Evolutionary conservation across 1,140 invertebrate genomes (phyloP), one percentile per base, ranked within the genome.

Genomic region (Sycophila sp.): DNA sequence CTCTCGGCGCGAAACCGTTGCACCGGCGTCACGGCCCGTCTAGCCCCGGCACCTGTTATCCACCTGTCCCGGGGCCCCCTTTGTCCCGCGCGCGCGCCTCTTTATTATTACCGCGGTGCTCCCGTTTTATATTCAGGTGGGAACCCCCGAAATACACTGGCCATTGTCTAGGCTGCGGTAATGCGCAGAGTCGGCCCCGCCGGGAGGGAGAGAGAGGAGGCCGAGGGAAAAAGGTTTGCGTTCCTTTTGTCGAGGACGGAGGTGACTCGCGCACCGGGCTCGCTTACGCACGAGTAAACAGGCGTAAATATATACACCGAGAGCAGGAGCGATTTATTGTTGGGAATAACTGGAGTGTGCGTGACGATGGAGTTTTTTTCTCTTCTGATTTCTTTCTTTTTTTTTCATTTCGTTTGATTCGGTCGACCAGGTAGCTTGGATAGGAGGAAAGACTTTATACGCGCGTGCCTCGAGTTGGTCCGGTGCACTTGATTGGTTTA

Each of bases 81-180:
- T 34, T 56, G 40, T 49, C 30, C 22, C 36, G 55, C 60, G 60
- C 59, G 63, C 19, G 49, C 51, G 56, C 32, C 15, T 63, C 38
- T 38, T 38, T 64, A 38, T 64, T 53, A 38, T 15, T 24, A 24
- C 26, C 56, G 49, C 60, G 56, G 22, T 15, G 26, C 64, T 36
- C 47, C 4, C 45, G 11, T 60, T 69, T 59, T 60, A n/a, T n/a
- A 59, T 59, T 69, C 55, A 51, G 55, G 55, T 60, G 66, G 42
- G 66, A 60, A 19, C 45, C 13, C n/a, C 40, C 53, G 19, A 67
- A 32, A 58, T 32, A 32, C n/a, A n/a, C 55, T 40, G n/a, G 53
- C 49, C 53, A 58, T 67, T 58, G 65, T 58, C 51, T 32, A 30
- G 15, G 24, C 28, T 53, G 4, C 26, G 63, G n/a, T n/a, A n/a